Conservation (phyloP, 1,140 invertebrate genomes). For the Cyclina sinensis region DNA sequence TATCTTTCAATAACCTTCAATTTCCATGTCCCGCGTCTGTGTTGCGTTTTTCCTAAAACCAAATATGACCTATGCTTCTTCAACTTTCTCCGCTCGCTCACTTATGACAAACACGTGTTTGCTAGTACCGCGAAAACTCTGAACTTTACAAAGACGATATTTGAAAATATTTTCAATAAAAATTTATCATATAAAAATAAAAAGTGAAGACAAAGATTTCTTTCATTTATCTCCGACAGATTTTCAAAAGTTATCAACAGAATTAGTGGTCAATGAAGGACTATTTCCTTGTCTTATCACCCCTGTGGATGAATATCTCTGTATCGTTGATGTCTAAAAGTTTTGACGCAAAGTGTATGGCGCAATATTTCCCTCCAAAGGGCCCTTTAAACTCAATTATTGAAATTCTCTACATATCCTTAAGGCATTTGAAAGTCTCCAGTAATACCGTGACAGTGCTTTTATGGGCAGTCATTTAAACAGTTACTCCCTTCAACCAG, state of each 20-base stretch:
- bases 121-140: background rate
- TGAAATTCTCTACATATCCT: too few species aligned
- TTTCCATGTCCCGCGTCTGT: background rate
- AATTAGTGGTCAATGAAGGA: background rate
- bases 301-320: background rate
- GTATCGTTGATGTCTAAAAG: background rate
- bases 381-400: too few species aligned
- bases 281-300: background rate
- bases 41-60: background rate
- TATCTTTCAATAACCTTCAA: background rate
- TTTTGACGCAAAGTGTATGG: background rate
- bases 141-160: background rate
- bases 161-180: too few species aligned
- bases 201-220: too few species aligned
- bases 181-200: too few species aligned
- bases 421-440: too few species aligned
- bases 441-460: too few species aligned
- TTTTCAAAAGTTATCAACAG: too few species aligned
- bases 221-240: too few species aligned
- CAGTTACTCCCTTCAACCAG: too few species aligned
- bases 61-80: background rate
- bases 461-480: too few species aligned
- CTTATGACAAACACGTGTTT: background rate
- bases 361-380: too few species aligned
- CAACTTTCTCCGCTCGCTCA: background rate